Conservation (phyloP, 2,113 vertebrate species). For the Todiramphus chloris region DNA sequence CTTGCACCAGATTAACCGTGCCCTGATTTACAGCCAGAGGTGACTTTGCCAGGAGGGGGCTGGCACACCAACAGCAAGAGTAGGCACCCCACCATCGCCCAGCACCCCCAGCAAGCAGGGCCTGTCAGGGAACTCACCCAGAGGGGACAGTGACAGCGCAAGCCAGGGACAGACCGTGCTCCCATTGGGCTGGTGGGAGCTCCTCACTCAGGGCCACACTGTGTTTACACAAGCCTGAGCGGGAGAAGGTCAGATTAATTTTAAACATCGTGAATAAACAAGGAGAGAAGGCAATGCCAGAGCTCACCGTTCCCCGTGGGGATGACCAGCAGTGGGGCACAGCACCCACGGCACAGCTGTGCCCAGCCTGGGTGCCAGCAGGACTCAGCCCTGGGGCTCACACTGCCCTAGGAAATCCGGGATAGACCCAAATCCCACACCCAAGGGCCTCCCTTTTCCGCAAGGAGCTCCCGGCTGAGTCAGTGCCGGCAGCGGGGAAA, state of each 20-base stretch:
- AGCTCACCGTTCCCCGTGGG: not conserved
- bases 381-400: not conserved
- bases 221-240: conserved; percentile 29
- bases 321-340: not conserved
- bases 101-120: rapidly evolving
- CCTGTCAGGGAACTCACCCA: not conserved
- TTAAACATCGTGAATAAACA: conserved; percentile 67
- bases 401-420: not conserved
- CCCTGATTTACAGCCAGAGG: not conserved
- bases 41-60: not conserved
- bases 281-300: conserved; percentile 1
- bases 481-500: conserved; percentile 11
- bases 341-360: rapidly evolving
- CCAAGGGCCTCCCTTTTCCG: not conserved
- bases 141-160: rapidly evolving
- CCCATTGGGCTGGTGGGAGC: not conserved
- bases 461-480: conserved; percentile 43
- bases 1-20: not conserved
- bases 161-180: not conserved
- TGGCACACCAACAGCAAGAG: rapidly evolving
- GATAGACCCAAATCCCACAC: not conserved
- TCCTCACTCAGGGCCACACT: not conserved
- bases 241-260: conserved; percentile 53
- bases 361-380: not conserved
- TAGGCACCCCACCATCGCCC: rapidly evolving